These are phyloP conservation scores for Podilymbus podiceps DNA, from an alignment of 2,113 vertebrate genomes.

Conservation along the genomic window DNA sequence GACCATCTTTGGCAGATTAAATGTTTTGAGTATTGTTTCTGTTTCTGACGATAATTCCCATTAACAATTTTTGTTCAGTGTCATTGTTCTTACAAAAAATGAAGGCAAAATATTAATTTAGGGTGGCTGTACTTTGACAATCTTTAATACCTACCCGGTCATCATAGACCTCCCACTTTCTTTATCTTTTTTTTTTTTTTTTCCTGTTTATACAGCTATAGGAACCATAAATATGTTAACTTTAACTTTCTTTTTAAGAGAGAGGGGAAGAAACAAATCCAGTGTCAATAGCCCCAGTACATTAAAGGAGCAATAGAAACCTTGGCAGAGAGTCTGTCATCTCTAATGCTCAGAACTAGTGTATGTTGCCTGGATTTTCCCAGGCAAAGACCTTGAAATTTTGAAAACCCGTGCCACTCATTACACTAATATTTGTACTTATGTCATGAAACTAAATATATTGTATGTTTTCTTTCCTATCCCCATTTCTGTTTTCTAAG, in stretches of 20 bases:
- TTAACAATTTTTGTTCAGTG: not conserved
- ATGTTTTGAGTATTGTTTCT: conserved; percentile 1
- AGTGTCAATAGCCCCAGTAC: not conserved
- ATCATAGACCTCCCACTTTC: not conserved
- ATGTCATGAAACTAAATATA: not conserved
- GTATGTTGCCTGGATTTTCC: not conserved
- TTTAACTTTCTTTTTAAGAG: not conserved
- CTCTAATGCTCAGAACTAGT: not conserved
- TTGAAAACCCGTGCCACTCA: not conserved
- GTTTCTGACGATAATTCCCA: not conserved
- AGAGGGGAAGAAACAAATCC: rapidly evolving
- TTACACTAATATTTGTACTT: not conserved
- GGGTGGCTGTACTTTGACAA: not conserved
- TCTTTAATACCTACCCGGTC: not conserved
- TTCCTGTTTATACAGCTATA: not conserved
- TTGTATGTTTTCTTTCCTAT: not conserved
- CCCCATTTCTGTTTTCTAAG: not conserved
- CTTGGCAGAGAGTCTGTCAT: not conserved
- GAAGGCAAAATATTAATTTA: not conserved
- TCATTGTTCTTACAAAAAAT: not conserved
- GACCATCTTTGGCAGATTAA: not conserved
- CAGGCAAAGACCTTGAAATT: not conserved
- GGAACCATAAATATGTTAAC: not conserved
- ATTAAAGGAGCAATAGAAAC: not conserved
- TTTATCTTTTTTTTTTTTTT: not conserved